A percentile compares a stretch with the other conserved stretches of the same genome.
phyloP scores from a whole-genome alignment of 30 jellyfish, hydroid and myxozoan genomes.

The Aurelia sp. region DNA sequence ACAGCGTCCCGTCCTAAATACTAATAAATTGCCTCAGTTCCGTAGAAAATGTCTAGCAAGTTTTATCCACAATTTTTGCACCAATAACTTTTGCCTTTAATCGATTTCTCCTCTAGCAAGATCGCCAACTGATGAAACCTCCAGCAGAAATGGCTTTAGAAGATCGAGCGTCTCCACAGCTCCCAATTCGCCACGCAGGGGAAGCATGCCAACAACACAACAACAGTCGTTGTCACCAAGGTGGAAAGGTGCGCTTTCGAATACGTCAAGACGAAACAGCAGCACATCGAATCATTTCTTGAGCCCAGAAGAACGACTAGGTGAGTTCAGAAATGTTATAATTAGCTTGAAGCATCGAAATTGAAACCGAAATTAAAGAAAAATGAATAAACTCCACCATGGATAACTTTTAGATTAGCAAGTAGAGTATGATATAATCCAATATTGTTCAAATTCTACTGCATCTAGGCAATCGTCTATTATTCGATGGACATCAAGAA shows the following conservation, averaged over 20 bases:
- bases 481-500: too few relatives aligned
- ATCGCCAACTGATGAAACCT: neutral
- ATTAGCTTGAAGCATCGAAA: too few relatives aligned
- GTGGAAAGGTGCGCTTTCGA: slow-evolving; percentile 22
- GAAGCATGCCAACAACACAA: slow-evolving; percentile 28
- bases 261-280: slow-evolving; percentile 54
- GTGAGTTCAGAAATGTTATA: neutral
- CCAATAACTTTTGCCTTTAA: neutral
- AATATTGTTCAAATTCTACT: too few relatives aligned
- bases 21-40: too few relatives aligned
- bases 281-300: slow-evolving; percentile 49
- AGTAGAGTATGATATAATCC: too few relatives aligned
- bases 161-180: slow-evolving; percentile 33
- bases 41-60: neutral
- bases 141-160: slow-evolving; percentile 22
- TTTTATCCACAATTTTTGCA: neutral
- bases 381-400: too few relatives aligned
- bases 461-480: too few relatives aligned
- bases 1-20: too few relatives aligned
- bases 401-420: too few relatives aligned
- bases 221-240: slow-evolving; percentile 61
- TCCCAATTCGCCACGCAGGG: slow-evolving; percentile 60
- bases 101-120: slow-evolving; percentile 12
- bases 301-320: slow-evolving; percentile 55
- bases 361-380: too few relatives aligned